Evolutionary conservation across 2,113 vertebrate species (phyloP).

Genomic region (Anguilla japonica): DNA sequence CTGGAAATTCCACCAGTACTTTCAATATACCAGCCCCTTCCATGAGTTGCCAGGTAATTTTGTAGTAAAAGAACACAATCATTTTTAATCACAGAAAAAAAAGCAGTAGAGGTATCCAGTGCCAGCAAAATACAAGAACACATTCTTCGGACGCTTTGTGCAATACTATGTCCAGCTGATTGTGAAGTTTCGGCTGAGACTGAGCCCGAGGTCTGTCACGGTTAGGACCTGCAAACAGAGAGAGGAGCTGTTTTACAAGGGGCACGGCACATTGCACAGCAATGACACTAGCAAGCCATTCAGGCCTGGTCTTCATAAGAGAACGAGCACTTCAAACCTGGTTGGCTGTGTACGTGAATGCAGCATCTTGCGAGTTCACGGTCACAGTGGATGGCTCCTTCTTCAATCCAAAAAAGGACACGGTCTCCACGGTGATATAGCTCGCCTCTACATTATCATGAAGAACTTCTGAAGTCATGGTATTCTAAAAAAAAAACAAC

Average conservation of each 20-base stretch:
- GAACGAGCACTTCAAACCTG: slow-evolving; percentile 61
- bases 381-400: slow-evolving; percentile 68
- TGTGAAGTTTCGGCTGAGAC: slow-evolving; percentile 77
- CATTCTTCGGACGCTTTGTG: neutral
- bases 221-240: slow-evolving; percentile 69
- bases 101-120: slow-evolving; percentile 13
- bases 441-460: slow-evolving; percentile 66
- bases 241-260: neutral
- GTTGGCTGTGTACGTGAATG: slow-evolving; percentile 73
- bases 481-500: slow-evolving; percentile 60
- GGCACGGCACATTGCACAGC: neutral
- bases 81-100: slow-evolving; percentile 8
- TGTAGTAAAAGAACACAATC: neutral
- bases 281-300: neutral
- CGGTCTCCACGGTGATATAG: slow-evolving; percentile 64
- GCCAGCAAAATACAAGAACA: neutral
- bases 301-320: too few relatives aligned
- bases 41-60: slow-evolving; percentile 9
- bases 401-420: slow-evolving; percentile 77
- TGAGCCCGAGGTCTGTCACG: slow-evolving; percentile 67
- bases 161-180: slow-evolving; percentile 73
- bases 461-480: slow-evolving; percentile 76
- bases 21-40: neutral
- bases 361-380: slow-evolving; percentile 72
- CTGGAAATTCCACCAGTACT: neutral